These are phyloP conservation scores for Brotogeris chrysoptera DNA, from an alignment of 2,797 vertebrate species.

Conservation along the genomic window DNA sequence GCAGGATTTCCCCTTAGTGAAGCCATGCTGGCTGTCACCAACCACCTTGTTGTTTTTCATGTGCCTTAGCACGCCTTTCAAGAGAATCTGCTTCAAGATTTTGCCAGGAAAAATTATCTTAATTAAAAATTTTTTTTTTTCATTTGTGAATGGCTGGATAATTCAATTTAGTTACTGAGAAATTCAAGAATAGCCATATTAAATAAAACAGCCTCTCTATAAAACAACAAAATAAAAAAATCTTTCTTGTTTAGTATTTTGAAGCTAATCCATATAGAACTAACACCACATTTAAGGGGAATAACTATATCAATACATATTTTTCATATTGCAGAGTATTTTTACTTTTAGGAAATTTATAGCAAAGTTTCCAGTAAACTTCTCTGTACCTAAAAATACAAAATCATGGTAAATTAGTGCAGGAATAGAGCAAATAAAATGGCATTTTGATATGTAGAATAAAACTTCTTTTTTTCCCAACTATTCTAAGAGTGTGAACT, in stretches of 20 bases:
- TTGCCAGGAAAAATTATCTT: neutral
- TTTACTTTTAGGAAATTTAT: neutral
- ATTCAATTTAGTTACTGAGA: neutral
- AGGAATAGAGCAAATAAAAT: neutral
- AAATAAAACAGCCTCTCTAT: neutral
- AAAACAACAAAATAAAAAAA: neutral
- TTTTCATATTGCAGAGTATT: neutral
- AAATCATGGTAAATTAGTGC: neutral
- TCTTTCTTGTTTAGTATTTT: conserved; percentile 1
- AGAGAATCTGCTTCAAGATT: too few species aligned
- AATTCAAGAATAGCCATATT: neutral
- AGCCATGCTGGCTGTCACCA: too few species aligned
- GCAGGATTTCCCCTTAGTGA: too few species aligned
- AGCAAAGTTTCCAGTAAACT: neutral
- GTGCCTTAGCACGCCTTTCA: too few species aligned
- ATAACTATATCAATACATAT: neutral
- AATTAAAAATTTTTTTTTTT: neutral
- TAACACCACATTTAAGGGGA: neutral
- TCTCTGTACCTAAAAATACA: neutral
- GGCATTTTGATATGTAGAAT: accelerated
- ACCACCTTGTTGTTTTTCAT: too few species aligned
- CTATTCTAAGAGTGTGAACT: neutral
- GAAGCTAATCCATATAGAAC: neutral
- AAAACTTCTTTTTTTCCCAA: accelerated
- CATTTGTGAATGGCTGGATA: neutral